Evolutionary conservation across 2,113 vertebrate species (phyloP).

Genomic region (Tringa solitaria): DNA sequence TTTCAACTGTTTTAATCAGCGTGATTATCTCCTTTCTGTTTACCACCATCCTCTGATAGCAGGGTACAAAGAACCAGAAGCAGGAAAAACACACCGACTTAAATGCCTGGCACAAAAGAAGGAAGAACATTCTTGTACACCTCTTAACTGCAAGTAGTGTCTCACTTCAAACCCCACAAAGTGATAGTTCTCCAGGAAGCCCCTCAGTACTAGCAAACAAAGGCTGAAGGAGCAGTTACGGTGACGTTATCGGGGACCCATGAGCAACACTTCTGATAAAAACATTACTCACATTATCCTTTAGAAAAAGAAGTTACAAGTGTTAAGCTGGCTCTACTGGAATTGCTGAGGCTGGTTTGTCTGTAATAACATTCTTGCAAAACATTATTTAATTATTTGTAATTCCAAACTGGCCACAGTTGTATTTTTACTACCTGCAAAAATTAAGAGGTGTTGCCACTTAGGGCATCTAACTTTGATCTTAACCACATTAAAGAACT

Average conservation of each 20-base stretch:
- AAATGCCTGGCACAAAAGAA: neutral
- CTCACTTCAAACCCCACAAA: neutral
- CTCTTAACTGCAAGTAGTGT: neutral
- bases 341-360: neutral
- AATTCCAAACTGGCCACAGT: neutral
- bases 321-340: neutral
- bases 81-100: neutral
- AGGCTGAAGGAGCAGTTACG: neutral
- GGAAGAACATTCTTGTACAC: neutral
- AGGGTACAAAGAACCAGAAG: neutral
- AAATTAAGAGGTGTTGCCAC: neutral
- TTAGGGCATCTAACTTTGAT: neutral
- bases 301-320: neutral
- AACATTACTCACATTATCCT: neutral
- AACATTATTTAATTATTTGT: neutral
- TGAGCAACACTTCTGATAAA: neutral
- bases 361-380: neutral
- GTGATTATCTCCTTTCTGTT: neutral
- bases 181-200: neutral
- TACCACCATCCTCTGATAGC: neutral
- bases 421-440: neutral
- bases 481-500: neutral
- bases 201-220: neutral
- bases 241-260: neutral
- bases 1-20: neutral